Conservation (phyloP, 2,113 vertebrate genomes). For the Spermophilus dauricus region DNA sequence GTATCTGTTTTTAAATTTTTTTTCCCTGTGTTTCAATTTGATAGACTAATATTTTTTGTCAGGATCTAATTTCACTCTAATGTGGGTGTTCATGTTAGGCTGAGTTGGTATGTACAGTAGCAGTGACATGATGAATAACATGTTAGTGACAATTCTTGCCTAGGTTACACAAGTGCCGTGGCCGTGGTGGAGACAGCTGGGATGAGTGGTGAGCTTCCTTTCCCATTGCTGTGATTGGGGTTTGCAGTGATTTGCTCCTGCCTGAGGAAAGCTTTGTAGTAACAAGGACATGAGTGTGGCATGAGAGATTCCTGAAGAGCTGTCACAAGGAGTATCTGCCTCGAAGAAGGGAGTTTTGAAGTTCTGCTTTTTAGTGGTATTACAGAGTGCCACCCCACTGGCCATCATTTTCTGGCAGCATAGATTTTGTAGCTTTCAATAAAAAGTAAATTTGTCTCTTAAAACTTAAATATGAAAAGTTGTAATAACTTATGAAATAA, state of each 20-base stretch:
- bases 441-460: conserved; percentile 12
- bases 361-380: not conserved
- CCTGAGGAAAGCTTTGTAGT: not conserved
- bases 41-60: not conserved
- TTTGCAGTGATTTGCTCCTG: not conserved
- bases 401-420: not conserved
- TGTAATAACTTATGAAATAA: not conserved
- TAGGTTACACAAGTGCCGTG: rapidly evolving
- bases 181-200: rapidly evolving
- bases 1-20: not conserved
- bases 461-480: not conserved
- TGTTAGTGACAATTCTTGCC: not conserved
- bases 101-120: not conserved
- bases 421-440: not conserved
- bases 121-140: not conserved
- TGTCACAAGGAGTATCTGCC: not conserved
- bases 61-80: not conserved
- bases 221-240: not conserved
- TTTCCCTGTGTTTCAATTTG: not conserved
- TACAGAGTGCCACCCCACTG: not conserved
- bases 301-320: not conserved
- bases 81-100: not conserved
- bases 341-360: not conserved
- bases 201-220: not conserved
- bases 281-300: not conserved